phyloP scores from a whole-genome alignment of 2,113 vertebrate genomes.

The Propithecus coquereli region DNA sequence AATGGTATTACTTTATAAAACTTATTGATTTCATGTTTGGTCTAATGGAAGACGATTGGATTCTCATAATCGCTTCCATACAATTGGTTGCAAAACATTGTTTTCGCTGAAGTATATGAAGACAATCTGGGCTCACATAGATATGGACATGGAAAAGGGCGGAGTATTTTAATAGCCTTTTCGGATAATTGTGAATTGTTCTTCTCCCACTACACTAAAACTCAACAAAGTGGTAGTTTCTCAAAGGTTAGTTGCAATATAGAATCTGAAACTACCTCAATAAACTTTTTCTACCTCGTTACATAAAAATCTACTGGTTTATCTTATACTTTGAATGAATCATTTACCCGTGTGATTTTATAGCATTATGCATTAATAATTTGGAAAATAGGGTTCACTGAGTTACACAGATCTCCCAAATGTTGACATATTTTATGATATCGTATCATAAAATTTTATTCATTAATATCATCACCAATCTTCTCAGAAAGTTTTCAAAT shows the following conservation, averaged over 20 bases:
- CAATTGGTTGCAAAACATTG: background rate
- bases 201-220: background rate
- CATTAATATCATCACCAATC: background rate
- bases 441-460: background rate
- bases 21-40: conserved; percentile 30
- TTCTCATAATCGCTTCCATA: background rate
- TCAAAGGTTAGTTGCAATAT: background rate
- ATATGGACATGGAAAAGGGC: background rate
- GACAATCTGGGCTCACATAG: background rate
- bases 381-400: background rate
- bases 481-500: background rate
- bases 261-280: background rate
- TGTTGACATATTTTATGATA: background rate
- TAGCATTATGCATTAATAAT: background rate
- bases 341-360: background rate
- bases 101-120: background rate
- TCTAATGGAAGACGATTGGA: background rate
- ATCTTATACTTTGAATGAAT: background rate
- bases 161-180: background rate
- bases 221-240: background rate
- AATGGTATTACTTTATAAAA: conserved; percentile 1
- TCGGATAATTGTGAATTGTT: background rate
- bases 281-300: background rate
- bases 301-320: background rate
- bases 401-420: background rate